phyloP scores from a whole-genome alignment of 2,797 vertebrate species.

The Thalassophryne amazonica region DNA sequence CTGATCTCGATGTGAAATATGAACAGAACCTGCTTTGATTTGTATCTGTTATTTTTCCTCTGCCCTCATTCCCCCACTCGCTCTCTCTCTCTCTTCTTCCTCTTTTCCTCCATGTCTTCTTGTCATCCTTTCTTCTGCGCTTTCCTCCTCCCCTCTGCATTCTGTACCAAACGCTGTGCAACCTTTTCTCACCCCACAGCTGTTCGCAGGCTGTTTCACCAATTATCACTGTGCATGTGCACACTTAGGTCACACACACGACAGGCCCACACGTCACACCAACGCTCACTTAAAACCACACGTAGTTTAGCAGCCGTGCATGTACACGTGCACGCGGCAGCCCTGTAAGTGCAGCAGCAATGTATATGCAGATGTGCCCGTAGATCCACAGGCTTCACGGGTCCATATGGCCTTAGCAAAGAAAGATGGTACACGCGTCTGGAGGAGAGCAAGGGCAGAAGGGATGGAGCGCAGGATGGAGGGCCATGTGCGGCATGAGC shows the following conservation, averaged over 20 bases:
- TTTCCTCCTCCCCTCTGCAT: constrained; percentile 43
- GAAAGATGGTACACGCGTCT: constrained; percentile 97
- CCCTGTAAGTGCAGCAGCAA: constrained; percentile 85
- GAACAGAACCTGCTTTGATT: neutral
- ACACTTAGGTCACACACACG: constrained; percentile 60
- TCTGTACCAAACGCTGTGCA: constrained; percentile 60
- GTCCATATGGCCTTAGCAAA: constrained; percentile 97
- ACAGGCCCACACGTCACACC: constrained; percentile 45
- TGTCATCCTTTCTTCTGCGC: constrained; percentile 1
- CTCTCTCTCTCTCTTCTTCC: constrained; percentile 16
- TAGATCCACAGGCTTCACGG: constrained; percentile 98
- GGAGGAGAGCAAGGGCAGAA: constrained; percentile 88
- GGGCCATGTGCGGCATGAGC: constrained; percentile 74
- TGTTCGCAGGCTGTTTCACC: constrained; percentile 77
- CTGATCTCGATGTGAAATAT: neutral
- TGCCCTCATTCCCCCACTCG: constrained; percentile 10
- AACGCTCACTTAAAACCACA: constrained; percentile 41
- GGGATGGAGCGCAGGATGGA: constrained; percentile 47
- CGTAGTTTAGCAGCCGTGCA: constrained; percentile 25
- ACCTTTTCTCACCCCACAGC: constrained; percentile 76
- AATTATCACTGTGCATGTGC: constrained; percentile 77
- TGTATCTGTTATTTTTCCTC: neutral
- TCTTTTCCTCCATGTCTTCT: constrained; percentile 17
- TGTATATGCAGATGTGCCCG: constrained; percentile 98
- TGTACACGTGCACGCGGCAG: constrained; percentile 25